A percentile compares a stretch with the other conserved stretches of the same genome.
These are phyloP conservation scores for Bombycilla garrulus DNA, from an alignment of 2,113 vertebrate species.

Conservation along the genomic window DNA sequence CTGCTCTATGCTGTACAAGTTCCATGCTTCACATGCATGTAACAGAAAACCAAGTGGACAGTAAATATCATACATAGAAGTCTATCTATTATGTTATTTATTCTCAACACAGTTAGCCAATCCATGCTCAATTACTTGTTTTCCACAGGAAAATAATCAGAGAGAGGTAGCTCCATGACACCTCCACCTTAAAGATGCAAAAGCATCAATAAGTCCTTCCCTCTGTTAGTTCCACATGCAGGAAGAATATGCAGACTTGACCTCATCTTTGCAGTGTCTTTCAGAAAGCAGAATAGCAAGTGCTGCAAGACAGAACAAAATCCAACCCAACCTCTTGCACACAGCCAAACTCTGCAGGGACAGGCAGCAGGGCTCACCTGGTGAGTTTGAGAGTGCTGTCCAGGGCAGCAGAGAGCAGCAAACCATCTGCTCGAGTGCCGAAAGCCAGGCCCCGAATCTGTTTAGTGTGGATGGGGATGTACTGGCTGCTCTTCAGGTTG, in stretches of 20 bases:
- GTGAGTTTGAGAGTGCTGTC: constrained; percentile 95
- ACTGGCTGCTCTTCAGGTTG: constrained; percentile 90
- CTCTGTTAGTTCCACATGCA: neutral
- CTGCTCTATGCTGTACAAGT: neutral
- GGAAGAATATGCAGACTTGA: neutral
- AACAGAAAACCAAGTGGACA: neutral
- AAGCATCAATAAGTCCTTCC: neutral
- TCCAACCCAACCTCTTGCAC: neutral
- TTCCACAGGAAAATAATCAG: fast-evolving
- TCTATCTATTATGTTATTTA: neutral
- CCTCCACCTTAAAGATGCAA: neutral
- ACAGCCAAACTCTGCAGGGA: neutral
- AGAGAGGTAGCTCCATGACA: neutral
- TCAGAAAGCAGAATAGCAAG: neutral
- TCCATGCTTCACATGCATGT: neutral
- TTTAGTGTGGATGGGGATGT: constrained; percentile 90
- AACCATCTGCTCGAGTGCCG: constrained; percentile 77
- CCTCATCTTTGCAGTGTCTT: neutral
- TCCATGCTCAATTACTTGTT: neutral
- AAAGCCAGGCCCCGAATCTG: constrained; percentile 93
- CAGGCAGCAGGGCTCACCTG: constrained; percentile 74
- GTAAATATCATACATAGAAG: neutral
- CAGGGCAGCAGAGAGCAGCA: constrained; percentile 90
- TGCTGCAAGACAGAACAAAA: neutral
- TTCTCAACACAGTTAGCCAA: neutral